Conservation (phyloP, 2,888 invertebrate species). For the Zele albiditarsus region DNA sequence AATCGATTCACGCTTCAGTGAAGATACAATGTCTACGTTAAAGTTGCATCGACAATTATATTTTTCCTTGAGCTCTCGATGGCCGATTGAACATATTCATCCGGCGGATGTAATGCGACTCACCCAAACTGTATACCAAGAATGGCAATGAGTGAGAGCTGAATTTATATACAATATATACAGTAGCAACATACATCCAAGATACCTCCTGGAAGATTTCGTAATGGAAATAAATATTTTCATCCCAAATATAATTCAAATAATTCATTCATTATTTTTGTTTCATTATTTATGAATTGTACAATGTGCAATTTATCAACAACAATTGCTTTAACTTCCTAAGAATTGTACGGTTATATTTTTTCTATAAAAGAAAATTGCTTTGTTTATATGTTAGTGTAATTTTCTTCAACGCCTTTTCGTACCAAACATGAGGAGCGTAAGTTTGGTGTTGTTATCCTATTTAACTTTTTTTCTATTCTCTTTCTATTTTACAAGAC, state of each 20-base stretch:
- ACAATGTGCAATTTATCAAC: slow-evolving; percentile 29
- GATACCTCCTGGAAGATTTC: neutral
- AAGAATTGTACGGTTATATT: slow-evolving; percentile 4
- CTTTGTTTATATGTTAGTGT: no score
- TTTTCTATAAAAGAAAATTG: slow-evolving; percentile 6
- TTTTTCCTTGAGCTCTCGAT: slow-evolving; percentile 51
- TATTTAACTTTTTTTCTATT: neutral
- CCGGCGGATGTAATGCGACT: slow-evolving; percentile 52
- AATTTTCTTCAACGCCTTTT: neutral
- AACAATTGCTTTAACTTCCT: slow-evolving; percentile 1
- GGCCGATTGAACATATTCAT: slow-evolving; percentile 45
- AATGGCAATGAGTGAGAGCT: slow-evolving; percentile 27
- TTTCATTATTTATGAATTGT: neutral
- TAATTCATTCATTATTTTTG: neutral
- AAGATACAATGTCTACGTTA: slow-evolving; percentile 8
- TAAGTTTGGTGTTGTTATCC: neutral
- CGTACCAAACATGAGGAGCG: neutral
- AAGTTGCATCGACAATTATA: slow-evolving; percentile 31
- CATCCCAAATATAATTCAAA: neutral
- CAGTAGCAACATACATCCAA: neutral
- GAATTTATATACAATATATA: neutral
- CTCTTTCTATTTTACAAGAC: neutral
- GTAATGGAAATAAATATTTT: slow-evolving; percentile 20
- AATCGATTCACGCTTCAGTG: slow-evolving; percentile 10
- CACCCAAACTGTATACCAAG: slow-evolving; percentile 47